Evolutionary conservation across 2,888 invertebrate genomes (phyloP), one percentile per base, ranked within the genome.

Genomic region (Drepana falcataria): DNA sequence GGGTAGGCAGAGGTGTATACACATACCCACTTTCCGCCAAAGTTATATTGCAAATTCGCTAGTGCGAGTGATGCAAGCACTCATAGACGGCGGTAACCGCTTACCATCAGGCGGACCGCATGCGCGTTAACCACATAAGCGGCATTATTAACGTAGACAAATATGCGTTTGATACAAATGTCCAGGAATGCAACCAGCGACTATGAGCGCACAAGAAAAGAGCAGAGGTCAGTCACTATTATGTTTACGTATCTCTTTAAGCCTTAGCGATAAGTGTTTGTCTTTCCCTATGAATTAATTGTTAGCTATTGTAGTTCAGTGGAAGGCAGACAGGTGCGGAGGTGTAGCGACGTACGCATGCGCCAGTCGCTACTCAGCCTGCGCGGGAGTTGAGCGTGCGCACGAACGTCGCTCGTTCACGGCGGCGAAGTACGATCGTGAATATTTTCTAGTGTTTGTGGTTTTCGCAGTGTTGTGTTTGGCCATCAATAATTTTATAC

Each of bases 241-340:
- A 21, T 21, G 21, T 21, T 21, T 21, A 21, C 21, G 21, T 21
- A 21, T 21, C 44, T 9, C 9, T 9, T 44, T 44, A 69, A 67
- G 65, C 70, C 66, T 69, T 55, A 61, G 61, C 66, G 64, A 69
- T 69, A 71, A 69, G 65, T 63, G 66, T 60, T 55, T 48, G 57
- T 58, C 69, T 64, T 64, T 71, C 66, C 71, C 67, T 73, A 78
- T 73, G 68, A 40, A 51, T 72, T 71, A 77, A 76, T 71, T 81
- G 80, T 85, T 85, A 81, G 82, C 85, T 85, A 87, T 88, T 86
- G 85, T 87, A 86, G 87, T 84, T 85, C 78, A 75, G 64, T 66
- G 41, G 64, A 64, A 65, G 64, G 59, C 63, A 64, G 81, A 82
- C 87, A 87, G 87, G 87, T 87, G 87, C 72, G 77, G 72, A 65